Evolutionary conservation across 1,140 invertebrate genomes (phyloP).

Genomic region (Aphelinus certus): DNA sequence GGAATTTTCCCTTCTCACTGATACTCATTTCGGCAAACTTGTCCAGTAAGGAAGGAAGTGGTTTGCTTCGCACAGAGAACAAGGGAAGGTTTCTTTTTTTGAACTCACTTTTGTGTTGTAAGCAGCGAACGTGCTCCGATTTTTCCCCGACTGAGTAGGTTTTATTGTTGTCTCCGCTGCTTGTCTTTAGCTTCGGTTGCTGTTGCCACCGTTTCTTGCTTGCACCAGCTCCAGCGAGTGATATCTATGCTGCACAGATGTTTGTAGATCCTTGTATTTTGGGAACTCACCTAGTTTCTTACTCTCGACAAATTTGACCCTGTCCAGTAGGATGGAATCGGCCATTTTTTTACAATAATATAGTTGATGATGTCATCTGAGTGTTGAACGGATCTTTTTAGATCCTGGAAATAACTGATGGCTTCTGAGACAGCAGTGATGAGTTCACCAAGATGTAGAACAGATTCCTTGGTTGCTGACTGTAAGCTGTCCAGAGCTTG

Average conservation of each 20-base stretch:
- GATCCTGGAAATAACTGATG: not conserved
- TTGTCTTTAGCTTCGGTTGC: not conserved
- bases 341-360: not conserved
- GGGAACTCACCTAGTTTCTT: not conserved
- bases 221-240: not conserved
- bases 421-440: too few relatives aligned
- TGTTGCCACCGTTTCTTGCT: not conserved
- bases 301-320: not conserved
- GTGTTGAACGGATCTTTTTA: not conserved
- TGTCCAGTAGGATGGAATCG: not conserved
- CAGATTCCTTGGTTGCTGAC: too few relatives aligned
- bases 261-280: not conserved
- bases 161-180: not conserved
- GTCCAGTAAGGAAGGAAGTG: not conserved
- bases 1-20: not conserved
- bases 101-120: not conserved
- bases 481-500: too few relatives aligned
- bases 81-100: not conserved
- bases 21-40: not conserved
- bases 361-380: not conserved
- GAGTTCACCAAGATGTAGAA: too few relatives aligned
- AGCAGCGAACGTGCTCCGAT: not conserved
- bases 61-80: not conserved
- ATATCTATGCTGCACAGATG: not conserved
- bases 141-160: not conserved